Conservation (phyloP, 2,113 vertebrate species). For the Colistium nudipinnis region DNA sequence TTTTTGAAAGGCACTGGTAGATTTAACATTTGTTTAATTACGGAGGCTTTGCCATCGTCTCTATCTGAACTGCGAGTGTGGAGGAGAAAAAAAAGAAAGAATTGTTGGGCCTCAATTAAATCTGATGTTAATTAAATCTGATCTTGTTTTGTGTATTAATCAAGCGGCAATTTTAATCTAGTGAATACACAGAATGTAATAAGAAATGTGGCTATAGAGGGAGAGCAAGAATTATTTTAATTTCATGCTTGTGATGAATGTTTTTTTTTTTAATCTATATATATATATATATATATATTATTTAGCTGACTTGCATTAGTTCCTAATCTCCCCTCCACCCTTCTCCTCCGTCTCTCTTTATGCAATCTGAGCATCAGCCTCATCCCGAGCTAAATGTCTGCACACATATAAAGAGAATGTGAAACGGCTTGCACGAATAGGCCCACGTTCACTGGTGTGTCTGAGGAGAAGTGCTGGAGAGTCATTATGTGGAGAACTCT, state of each 20-base stretch:
- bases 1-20: constrained; percentile 65
- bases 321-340: constrained; percentile 54
- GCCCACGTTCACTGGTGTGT: constrained; percentile 50
- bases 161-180: constrained; percentile 85
- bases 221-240: constrained; percentile 80
- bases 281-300: constrained; percentile 74
- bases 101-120: constrained; percentile 84
- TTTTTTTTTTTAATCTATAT: constrained; percentile 51
- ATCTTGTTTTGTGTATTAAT: constrained; percentile 87
- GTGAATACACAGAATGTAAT: constrained; percentile 80
- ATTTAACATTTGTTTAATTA: constrained; percentile 83
- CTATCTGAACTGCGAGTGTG: constrained; percentile 73
- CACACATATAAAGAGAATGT: constrained; percentile 59
- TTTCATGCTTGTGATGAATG: constrained; percentile 82
- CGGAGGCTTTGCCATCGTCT: constrained; percentile 70
- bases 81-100: constrained; percentile 58
- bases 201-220: constrained; percentile 75
- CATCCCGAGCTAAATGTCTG: constrained; percentile 54
- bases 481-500: constrained; percentile 64
- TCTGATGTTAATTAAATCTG: constrained; percentile 87
- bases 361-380: constrained; percentile 74
- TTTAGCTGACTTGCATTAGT: constrained; percentile 79
- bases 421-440: constrained; percentile 48
- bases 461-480: constrained; percentile 54
- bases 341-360: constrained; percentile 24